These are phyloP conservation scores for Hemicentrotus pulcherrimus DNA, from an alignment of 35 echinoderm and acorn worm genomes.

Conservation along the genomic window DNA sequence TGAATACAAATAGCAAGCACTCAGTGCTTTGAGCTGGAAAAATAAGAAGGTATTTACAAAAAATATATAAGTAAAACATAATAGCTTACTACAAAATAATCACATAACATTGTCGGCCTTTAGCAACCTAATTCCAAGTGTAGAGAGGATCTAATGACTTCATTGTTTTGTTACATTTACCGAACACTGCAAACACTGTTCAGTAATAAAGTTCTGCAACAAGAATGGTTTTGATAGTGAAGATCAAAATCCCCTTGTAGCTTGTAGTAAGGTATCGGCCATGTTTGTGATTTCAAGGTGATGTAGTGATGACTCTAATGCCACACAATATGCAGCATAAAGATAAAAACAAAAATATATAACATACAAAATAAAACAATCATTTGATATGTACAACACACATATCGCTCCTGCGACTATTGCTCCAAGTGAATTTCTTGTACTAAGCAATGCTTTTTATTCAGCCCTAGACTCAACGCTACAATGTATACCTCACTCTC, in stretches of 20 bases:
- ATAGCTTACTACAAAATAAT: neutral
- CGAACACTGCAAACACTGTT: neutral
- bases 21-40: neutral
- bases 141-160: neutral
- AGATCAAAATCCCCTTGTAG: neutral
- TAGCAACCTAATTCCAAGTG: neutral
- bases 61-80: neutral
- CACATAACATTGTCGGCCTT: neutral
- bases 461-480: no score
- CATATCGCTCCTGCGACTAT: neutral
- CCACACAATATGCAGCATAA: neutral
- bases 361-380: neutral
- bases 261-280: neutral
- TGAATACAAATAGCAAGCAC: neutral
- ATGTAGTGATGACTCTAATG: neutral
- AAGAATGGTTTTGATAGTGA: neutral
- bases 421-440: no score
- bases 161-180: neutral
- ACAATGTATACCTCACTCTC: no score
- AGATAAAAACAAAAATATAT: neutral
- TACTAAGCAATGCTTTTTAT: no score
- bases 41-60: neutral
- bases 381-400: conserved; percentile 9
- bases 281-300: neutral
- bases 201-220: neutral